Base-by-base conservation (phyloP, 2,888 invertebrate species). In the Yponomeuta plumbellus region DNA sequence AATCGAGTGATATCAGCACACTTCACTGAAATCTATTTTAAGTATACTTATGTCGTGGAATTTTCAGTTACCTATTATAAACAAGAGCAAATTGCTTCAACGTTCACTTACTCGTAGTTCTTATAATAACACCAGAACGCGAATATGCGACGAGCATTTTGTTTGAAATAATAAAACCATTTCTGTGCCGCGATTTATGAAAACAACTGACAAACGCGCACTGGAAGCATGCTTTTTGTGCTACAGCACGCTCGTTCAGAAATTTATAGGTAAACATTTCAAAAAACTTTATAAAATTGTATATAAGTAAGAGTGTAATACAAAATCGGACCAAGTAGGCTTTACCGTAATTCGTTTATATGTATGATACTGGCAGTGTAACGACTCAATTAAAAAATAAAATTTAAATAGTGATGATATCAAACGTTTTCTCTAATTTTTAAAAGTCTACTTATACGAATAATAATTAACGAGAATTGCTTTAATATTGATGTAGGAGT, bases 291-390 rank as follows among this genome's bases (percentile, higher is more conserved):
- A 83, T 78, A 73, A 75, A 75, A 73, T 86, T 84, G 84, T 89
- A 89, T 89, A 89, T 79, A 89, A 86, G 83, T 79, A 89, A 86
- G 83, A 88, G 82, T 82, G 83, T 88, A 89, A 89, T 90, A 88
- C 82, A 88, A 89, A 90, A 90, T 85, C 86, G 86, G 89, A 89
- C 88, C 79, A 81, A 88, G 62, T 65, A 88, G 85, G 80, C 75
- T 76, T 83, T 86, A 86, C 83, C 77, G 80, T 86, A 84, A 84
- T 84, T 84, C 85, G 81, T 87, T 85, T 85, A 85, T 70, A 71
- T 84, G 82, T 88, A 86, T 81, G 87, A 85, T 83, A 87, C 81
- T 90, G 89, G 89, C 88, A 89, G 89, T 89, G 89, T 88, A 86
- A 88, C 85, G 84, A 87, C 82, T 84, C 75, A 78, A 80, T 77